Evolutionary conservation across 92 coral and sea anemone genomes (phyloP), one percentile per base, ranked within the genome.

Genomic region (Zoanthus solanderi): DNA sequence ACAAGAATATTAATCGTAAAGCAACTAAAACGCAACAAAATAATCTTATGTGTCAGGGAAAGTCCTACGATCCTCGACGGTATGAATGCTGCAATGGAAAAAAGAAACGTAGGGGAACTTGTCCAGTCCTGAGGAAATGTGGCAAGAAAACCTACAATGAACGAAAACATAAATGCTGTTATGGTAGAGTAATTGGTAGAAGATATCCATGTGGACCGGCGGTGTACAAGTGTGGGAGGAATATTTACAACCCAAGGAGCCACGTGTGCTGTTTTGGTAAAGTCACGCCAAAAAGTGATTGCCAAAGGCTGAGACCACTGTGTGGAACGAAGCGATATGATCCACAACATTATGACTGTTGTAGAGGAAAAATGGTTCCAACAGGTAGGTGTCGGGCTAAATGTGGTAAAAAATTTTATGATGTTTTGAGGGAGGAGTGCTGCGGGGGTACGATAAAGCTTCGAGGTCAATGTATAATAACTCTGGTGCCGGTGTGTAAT

Each of bases 281-380:
- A n/a, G 29, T 81, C 4, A 31, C 60, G 1, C 28, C 30, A 44
- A 81, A 65, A 63, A 71, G 75, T 10, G 46, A 29, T 4, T 81
- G 85, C 71, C 42, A 34, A 7, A 6, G 28, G 8, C 7, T 50
- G 14, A 63, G 45, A 48, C 73, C 85, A 17, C 31, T 66, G 44
- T 81, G 85, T 28, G 85, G 75, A 1, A 30, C 31, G 13, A 10
- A 29, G 46, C 52, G 32, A 57, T 81, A 81, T 71, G 63, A 81
- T 32, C 85, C 85, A 29, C 18, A 23, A 67, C 18, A 14, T 17
- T 66, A 81, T 50, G 85, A 66, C 18, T 81, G 85, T 47, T 81
- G 85, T 6, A 81, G 71, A 58, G 73, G 84, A 15, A 63, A 44
- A 68, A 79, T 10, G 74, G 73, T 79, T 29, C 5, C 28, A 2